Percentiles rank a stretch among this genome's conserved stretches.
Conservation (phyloP, 2,797 vertebrate genomes). For the Erithacus rubecula region DNA sequence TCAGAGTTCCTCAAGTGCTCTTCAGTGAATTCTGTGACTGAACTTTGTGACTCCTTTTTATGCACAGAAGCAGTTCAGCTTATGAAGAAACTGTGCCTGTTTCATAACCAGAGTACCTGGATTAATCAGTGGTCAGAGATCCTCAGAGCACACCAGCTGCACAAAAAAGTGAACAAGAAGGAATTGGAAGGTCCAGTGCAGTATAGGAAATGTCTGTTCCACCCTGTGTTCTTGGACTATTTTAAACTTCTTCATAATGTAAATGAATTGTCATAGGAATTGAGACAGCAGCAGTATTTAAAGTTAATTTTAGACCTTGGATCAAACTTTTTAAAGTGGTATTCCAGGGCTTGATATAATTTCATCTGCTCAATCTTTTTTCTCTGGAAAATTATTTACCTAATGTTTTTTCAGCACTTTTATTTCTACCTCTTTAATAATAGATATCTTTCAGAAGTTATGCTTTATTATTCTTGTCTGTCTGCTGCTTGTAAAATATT, state of each 20-base stretch:
- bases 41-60: not conserved
- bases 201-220: not conserved
- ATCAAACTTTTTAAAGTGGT: not conserved
- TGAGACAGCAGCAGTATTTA: not conserved
- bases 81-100: not conserved
- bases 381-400: slow-evolving; percentile 35
- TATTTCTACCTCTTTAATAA: slow-evolving; percentile 51
- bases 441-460: slow-evolving; percentile 8
- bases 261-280: not conserved
- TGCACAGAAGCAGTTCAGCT: not conserved
- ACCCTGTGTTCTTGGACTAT: not conserved
- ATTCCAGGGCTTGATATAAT: not conserved
- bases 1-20: not conserved
- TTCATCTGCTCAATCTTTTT: not conserved
- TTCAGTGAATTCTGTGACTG: not conserved
- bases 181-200: not conserved
- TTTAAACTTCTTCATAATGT: not conserved
- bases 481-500: not conserved
- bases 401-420: slow-evolving; percentile 10
- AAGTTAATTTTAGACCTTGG: not conserved
- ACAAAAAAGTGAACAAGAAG: not conserved
- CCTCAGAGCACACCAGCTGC: not conserved
- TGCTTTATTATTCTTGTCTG: slow-evolving; percentile 19
- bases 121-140: not conserved
- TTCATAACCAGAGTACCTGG: not conserved